Evolutionary conservation across 2,113 vertebrate genomes (phyloP), one percentile per base, ranked within the genome.

Genomic region (Salvelinus sp.): DNA sequence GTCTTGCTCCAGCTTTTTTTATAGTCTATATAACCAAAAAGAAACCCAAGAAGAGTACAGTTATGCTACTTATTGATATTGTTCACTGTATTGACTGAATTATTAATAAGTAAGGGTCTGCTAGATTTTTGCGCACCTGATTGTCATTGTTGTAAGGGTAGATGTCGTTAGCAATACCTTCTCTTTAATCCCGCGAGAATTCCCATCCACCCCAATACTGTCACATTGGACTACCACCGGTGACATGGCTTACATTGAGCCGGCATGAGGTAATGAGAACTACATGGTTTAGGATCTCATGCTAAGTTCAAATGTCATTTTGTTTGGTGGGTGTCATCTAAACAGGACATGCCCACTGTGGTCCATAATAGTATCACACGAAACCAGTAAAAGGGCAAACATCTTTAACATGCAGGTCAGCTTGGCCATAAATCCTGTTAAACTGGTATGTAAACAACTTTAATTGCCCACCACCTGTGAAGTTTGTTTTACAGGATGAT

Each of bases 191-290:
- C 78, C 69, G 83, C 77, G 65, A 87, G 48, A 83, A 83, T 90
- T 94, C 88, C 87, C 88, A 28, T 50, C 68, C 72, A 78, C 78
- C 82, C 66, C 72, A 72, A 60, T 84, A 74, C 83, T 82, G 75
- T 28, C 57, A 73, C 86, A 77, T 82, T 10, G 38, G 38, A 10
- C 38, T 44, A 80, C 82, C 87, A 50, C 81, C 75, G 70, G 86
- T 88, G 80, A 87, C 83, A 92, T 88, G 89, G 84, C 88, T 78
- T 69, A 85, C 90, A 91, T 93, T 86, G 82, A 83, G 87, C 74
- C 85, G 86, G 89, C 88, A 91, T 95, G 92, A 96, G 91, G 89
- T 94, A 93, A 94, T 90, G 80, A 89, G 77, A 70, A 78, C 25
- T 79, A 89, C 75, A 83, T 76, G 74, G 70, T 77, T 76, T 70